Conservation (phyloP, 2,113 vertebrate genomes). For the Ivindomyrus marchei region DNA sequence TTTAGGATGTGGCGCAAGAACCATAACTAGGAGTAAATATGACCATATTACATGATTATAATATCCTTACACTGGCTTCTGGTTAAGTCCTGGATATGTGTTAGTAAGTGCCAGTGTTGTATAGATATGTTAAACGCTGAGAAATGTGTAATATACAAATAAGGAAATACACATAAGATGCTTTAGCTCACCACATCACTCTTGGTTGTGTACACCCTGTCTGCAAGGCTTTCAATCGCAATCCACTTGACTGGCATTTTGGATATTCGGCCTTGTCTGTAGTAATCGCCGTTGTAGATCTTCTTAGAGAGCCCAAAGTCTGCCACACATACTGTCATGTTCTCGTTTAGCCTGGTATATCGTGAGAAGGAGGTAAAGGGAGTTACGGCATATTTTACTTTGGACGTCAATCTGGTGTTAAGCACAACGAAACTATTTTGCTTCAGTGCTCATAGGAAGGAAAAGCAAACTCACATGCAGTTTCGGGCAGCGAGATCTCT, state of each 20-base stretch:
- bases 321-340: slow-evolving; percentile 86
- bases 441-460: not conserved
- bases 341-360: slow-evolving; percentile 76
- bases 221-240: slow-evolving; percentile 83
- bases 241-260: slow-evolving; percentile 96
- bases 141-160: not conserved
- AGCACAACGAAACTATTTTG: not conserved
- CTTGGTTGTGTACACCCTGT: slow-evolving; percentile 85
- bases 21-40: not conserved
- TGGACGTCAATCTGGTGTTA: not conserved
- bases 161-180: not conserved
- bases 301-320: slow-evolving; percentile 92
- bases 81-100: not conserved
- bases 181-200: slow-evolving; percentile 73
- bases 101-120: not conserved
- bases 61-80: not conserved
- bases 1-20: not conserved
- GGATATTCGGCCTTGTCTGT: slow-evolving; percentile 83
- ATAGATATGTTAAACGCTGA: not conserved
- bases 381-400: not conserved
- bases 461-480: slow-evolving; percentile 70
- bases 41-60: not conserved
- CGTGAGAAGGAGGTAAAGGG: not conserved
- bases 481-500: slow-evolving; percentile 84
- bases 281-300: slow-evolving; percentile 88